Percentiles rank a stretch among this genome's conserved stretches.
These are phyloP conservation scores for Micrasema longulum DNA, from an alignment of 1,140 invertebrate species.

Conservation along the genomic window DNA sequence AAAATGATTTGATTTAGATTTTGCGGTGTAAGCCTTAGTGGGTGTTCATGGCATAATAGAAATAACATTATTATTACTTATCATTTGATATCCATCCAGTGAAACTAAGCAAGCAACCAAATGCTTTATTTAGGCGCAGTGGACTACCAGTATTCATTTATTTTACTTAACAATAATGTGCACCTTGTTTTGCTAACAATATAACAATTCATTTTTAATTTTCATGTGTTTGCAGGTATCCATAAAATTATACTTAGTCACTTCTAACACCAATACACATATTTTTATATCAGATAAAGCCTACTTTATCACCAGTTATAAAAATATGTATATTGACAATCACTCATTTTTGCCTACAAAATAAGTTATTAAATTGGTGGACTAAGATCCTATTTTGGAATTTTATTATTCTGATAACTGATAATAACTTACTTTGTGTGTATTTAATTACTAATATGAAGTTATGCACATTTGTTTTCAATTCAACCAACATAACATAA, in stretches of 20 bases:
- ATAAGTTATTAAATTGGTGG: no score
- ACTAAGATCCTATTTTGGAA: no score
- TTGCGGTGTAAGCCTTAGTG: conserved; percentile 39
- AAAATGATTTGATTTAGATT: conserved; percentile 10
- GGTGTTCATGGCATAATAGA: conserved; percentile 51
- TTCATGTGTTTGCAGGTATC: conserved; percentile 14
- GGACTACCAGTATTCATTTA: conserved; percentile 13
- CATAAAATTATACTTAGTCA: background rate
- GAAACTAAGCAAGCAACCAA: conserved; percentile 8
- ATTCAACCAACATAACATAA: no score
- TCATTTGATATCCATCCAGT: background rate
- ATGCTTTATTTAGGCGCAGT: conserved; percentile 24
- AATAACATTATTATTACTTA: conserved; percentile 33
- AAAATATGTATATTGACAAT: background rate
- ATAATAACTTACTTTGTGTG: no score
- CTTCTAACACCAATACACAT: background rate
- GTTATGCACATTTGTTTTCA: no score
- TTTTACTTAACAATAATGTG: conserved; percentile 16
- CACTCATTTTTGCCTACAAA: background rate
- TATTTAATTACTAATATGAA: no score
- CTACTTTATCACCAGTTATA: background rate
- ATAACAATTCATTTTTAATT: conserved; percentile 24
- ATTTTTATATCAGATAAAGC: background rate
- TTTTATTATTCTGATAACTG: no score
- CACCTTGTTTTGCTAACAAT: conserved; percentile 38